A percentile compares a stretch with the other conserved stretches of the same genome.
Conservation (phyloP, 2,797 vertebrate genomes). For the Manis javanica region DNA sequence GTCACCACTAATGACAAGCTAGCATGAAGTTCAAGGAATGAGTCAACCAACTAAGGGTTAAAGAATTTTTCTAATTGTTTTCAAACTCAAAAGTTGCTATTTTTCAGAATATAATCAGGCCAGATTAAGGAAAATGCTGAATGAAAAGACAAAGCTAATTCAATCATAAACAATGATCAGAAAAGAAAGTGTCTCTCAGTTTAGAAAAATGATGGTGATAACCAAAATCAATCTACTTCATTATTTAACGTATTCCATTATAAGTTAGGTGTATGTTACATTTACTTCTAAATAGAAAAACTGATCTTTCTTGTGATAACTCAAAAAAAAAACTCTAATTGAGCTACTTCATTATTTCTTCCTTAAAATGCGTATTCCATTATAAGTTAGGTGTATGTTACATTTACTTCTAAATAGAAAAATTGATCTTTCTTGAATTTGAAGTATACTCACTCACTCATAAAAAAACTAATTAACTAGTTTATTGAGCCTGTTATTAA, state of each 20-base stretch:
- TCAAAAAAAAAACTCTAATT: too few species aligned
- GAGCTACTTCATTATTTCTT: too few species aligned
- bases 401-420: slow-evolving; percentile 59
- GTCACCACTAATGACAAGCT: not conserved
- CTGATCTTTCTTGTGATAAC: slow-evolving; percentile 56
- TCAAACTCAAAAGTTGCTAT: slow-evolving; percentile 44
- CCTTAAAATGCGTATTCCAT: too few species aligned
- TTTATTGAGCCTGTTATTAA: slow-evolving; percentile 35
- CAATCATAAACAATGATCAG: slow-evolving; percentile 42
- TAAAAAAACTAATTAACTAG: slow-evolving; percentile 42
- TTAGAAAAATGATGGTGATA: slow-evolving; percentile 53
- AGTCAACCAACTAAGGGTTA: slow-evolving; percentile 46
- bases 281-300: slow-evolving; percentile 63
- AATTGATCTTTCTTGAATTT: slow-evolving; percentile 64
- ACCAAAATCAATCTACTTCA: slow-evolving; percentile 70
- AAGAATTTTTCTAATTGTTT: slow-evolving; percentile 70
- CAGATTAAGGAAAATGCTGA: slow-evolving; percentile 32
- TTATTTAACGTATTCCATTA: slow-evolving; percentile 44
- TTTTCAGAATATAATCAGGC: slow-evolving; percentile 58
- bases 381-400: slow-evolving; percentile 32
- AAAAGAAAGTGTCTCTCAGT: slow-evolving; percentile 54
- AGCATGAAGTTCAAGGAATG: not conserved
- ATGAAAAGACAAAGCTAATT: slow-evolving; percentile 64
- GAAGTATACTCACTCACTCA: slow-evolving; percentile 38
- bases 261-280: slow-evolving; percentile 16